Conservation (phyloP, 2,888 invertebrate genomes). For the Harpalus rubripes region DNA sequence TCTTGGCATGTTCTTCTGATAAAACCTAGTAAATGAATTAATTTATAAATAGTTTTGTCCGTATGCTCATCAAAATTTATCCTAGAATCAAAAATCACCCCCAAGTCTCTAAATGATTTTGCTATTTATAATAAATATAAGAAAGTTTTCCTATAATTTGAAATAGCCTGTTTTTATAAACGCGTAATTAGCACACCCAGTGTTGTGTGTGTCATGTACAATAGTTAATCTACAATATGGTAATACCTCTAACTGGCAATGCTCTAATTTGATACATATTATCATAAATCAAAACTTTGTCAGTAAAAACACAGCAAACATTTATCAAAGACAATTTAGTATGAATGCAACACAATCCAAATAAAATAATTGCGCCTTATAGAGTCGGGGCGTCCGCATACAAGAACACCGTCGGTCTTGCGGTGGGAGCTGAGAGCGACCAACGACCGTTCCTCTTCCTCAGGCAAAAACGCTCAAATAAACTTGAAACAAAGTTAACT, state of each 20-base stretch:
- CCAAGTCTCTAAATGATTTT: no score
- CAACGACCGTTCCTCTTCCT: not conserved
- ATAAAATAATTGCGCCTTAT: slow-evolving; percentile 45
- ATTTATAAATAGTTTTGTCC: no score
- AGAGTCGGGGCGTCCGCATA: slow-evolving; percentile 12
- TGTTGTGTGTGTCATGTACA: not conserved
- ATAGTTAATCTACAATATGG: slow-evolving; percentile 13
- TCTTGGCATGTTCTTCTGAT: no score
- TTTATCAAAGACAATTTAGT: slow-evolving; percentile 51
- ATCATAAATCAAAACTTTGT: slow-evolving; percentile 43
- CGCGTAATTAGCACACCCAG: not conserved
- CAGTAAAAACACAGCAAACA: slow-evolving; percentile 34
- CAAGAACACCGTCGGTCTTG: slow-evolving; percentile 22
- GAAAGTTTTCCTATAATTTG: no score
- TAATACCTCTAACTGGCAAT: slow-evolving; percentile 10
- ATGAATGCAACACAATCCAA: slow-evolving; percentile 38
- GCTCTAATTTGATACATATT: slow-evolving; percentile 33
- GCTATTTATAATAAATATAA: no score
- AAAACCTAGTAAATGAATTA: no score
- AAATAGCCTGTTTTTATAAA: not conserved
- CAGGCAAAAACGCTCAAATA: slow-evolving; percentile 59
- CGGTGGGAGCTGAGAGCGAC: slow-evolving; percentile 7
- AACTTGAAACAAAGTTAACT: slow-evolving; percentile 74
- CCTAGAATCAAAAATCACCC: no score
- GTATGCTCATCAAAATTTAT: no score